Conservation (phyloP, 1,140 invertebrate genomes). For the Triops longicaudatus region DNA sequence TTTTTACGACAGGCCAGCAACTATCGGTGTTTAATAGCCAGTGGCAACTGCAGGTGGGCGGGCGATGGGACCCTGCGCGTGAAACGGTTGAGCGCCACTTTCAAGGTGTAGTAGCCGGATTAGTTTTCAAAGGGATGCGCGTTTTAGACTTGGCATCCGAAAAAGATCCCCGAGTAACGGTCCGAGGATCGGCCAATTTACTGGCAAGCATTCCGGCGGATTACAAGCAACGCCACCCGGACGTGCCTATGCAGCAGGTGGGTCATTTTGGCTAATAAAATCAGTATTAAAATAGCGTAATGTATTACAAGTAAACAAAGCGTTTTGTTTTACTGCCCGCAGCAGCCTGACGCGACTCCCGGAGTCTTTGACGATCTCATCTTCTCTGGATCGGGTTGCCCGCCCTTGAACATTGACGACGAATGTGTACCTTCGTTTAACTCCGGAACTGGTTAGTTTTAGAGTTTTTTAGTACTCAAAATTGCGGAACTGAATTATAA, state of each 20-base stretch:
- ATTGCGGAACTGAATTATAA: background rate
- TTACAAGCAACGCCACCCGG: conserved; percentile 34
- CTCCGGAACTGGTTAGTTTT: conserved; percentile 54
- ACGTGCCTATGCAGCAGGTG: conserved; percentile 64
- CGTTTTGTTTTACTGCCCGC: conserved; percentile 33
- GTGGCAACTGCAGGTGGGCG: conserved; percentile 81
- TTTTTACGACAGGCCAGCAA: conserved; percentile 60
- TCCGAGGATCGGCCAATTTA: conserved; percentile 46
- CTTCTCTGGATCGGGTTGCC: conserved; percentile 76
- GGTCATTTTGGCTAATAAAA: conserved; percentile 53
- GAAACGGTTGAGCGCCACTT: conserved; percentile 57
- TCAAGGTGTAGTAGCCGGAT: conserved; percentile 74
- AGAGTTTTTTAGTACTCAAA: background rate
- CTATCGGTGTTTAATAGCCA: conserved; percentile 86
- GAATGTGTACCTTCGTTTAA: conserved; percentile 75
- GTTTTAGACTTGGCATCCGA: conserved; percentile 76
- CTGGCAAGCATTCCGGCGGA: conserved; percentile 36
- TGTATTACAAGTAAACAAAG: no score
- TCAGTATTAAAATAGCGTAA: conserved; percentile 16
- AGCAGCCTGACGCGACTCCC: conserved; percentile 75
- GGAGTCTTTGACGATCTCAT: conserved; percentile 74
- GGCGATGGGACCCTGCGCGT: conserved; percentile 59
- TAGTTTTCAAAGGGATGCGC: conserved; percentile 75
- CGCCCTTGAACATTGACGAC: conserved; percentile 55
- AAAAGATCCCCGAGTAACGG: conserved; percentile 60